phyloP scores from a whole-genome alignment of 2,888 invertebrate genomes.

The Nomada ruficornis region DNA sequence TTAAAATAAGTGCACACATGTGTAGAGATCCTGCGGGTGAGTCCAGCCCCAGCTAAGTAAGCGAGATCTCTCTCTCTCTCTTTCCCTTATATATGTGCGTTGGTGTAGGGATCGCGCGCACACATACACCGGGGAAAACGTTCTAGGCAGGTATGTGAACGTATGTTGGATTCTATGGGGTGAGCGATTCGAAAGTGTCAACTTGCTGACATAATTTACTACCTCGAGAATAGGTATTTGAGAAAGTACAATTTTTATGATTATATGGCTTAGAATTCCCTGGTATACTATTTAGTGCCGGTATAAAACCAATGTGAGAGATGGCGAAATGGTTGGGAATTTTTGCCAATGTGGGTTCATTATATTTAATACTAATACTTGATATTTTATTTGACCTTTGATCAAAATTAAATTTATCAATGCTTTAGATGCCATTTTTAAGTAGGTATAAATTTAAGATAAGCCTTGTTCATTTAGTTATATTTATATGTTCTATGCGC shows the following conservation, averaged over 20 bases:
- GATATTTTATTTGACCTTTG: neutral
- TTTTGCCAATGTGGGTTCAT: neutral
- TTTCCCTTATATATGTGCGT: conserved; percentile 21
- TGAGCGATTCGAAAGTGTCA: conserved; percentile 53
- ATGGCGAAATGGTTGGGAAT: neutral
- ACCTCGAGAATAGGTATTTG: neutral
- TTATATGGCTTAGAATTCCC: neutral
- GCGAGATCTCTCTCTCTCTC: conserved; percentile 60
- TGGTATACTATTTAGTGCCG: neutral
- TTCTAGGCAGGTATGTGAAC: conserved; percentile 56
- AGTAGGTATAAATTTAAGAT: neutral
- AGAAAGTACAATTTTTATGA: conserved; percentile 23
- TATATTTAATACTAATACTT: neutral
- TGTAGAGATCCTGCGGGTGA: conserved; percentile 62
- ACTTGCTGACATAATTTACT: conserved; percentile 35
- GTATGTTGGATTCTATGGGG: conserved; percentile 63
- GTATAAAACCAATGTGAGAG: conserved; percentile 1
- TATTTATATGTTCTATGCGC: neutral
- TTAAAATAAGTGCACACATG: conserved; percentile 54
- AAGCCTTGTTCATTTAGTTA: neutral
- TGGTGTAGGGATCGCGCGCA: conserved; percentile 33
- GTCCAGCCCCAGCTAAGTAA: conserved; percentile 65
- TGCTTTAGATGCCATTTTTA: neutral
- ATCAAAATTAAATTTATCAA: neutral
- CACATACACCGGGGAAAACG: conserved; percentile 29